Evolutionary conservation across 92 coral and sea anemone genomes (phyloP), one percentile per base, ranked within the genome.

Genomic region (Phymanthus crucifer): DNA sequence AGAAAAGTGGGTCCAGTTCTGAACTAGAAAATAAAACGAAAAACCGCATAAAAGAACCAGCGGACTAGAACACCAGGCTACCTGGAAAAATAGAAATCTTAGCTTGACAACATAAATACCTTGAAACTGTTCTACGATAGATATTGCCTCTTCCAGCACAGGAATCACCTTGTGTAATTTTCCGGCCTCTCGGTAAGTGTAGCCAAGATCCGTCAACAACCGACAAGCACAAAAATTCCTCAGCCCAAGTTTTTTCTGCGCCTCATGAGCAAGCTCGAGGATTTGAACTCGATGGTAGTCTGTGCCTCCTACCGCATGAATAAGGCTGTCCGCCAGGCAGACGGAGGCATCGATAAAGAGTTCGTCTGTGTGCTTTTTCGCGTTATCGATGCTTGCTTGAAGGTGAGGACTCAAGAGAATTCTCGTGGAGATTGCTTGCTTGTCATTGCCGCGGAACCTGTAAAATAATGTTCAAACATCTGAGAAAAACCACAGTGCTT

Each of bases 131-230:
- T 90, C 89, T 0, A 94, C 91, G 74, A 94, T 84, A 9, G 19
- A 46, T 31, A 80, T 83, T 27, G 95, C 98, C 77, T 94, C 95
- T 48, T 90, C 86, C 23, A 94, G 73, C 32, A 90, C 80, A 4
- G 90, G 88, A 43, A 90, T 85, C 33, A 77, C 92, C 72, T 82
- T 73, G 64, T 90, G 90, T 40, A 94, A 75, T 19, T 71, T 65
- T 23, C 93, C 91, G 5, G 98, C 92, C 69, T 94, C 98, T 16
- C 97, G 83, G 73, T 92, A 92, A 19, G 97, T 90, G 83, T 90
- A 92, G 3, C 98, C 98, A 21, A 94, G 86, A 45, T 89, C 89
- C 21, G 89, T 73, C 40, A 94, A 85, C 78, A 94, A 36, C 0
- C 75, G 84, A 47, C 94, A 90, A 1, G 94, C 87, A 29, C 34